These are phyloP conservation scores for Leptogaster cylindrica DNA, from an alignment of 2,888 invertebrate species.

Conservation along the genomic window DNA sequence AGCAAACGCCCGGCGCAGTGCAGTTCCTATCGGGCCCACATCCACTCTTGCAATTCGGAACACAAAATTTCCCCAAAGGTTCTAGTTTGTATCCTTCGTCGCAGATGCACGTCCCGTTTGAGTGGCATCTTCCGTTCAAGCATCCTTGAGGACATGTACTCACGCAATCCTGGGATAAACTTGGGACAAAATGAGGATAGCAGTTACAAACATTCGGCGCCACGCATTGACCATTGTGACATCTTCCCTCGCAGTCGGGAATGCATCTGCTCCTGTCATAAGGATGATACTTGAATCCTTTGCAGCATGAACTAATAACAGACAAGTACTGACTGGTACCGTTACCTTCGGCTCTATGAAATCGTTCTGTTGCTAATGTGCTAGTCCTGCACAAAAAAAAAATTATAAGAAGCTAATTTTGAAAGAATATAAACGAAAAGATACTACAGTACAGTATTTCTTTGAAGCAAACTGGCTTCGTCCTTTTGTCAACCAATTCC, in stretches of 20 bases:
- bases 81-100: slow-evolving; percentile 66
- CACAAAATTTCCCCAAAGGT: slow-evolving; percentile 64
- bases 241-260: slow-evolving; percentile 54
- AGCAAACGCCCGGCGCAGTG: slow-evolving; percentile 50
- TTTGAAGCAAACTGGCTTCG: slow-evolving; percentile 7
- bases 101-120: slow-evolving; percentile 67
- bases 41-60: slow-evolving; percentile 62
- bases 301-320: slow-evolving; percentile 64
- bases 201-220: slow-evolving; percentile 64
- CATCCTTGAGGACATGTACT: slow-evolving; percentile 57
- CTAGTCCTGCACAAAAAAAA: background rate
- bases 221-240: slow-evolving; percentile 62
- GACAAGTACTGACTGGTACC: background rate
- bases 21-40: slow-evolving; percentile 50
- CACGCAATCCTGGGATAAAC: slow-evolving; percentile 38
- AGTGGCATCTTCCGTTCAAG: slow-evolving; percentile 67
- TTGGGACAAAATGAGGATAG: slow-evolving; percentile 53
- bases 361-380: slow-evolving; percentile 13
- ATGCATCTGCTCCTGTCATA: slow-evolving; percentile 62
- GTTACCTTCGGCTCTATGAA: background rate
- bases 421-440: background rate
- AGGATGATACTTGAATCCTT: slow-evolving; percentile 67
- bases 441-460: slow-evolving; percentile 19
- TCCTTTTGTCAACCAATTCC: slow-evolving; percentile 12
- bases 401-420: background rate